Conservation (phyloP, 2,797 vertebrate genomes). For the Notamacropus eugenii region DNA sequence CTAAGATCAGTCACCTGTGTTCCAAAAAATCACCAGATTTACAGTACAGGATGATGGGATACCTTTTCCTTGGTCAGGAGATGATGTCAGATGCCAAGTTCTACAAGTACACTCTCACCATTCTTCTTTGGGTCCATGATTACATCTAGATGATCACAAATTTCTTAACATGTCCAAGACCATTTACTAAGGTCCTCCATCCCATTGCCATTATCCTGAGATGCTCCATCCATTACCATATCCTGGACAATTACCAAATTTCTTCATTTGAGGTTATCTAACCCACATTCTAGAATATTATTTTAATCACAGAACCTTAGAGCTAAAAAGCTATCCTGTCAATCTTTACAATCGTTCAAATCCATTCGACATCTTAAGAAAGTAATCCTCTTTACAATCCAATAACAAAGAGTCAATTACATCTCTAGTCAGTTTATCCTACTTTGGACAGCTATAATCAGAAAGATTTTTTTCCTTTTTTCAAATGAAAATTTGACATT, state of each 20-base stretch:
- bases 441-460: too few relatives aligned
- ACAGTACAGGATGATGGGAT: background rate
- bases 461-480: too few relatives aligned
- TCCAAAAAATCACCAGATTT: background rate
- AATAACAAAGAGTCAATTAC: too few relatives aligned
- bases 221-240: background rate
- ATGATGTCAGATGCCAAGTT: background rate
- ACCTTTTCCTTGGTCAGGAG: background rate
- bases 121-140: background rate
- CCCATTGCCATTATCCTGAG: background rate
- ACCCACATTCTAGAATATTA: background rate
- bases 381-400: background rate
- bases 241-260: background rate
- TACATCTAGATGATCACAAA: too few relatives aligned
- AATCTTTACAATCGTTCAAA: background rate
- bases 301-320: background rate
- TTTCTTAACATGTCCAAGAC: too few relatives aligned
- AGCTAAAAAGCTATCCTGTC: background rate
- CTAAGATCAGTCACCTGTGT: background rate
- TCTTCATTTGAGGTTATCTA: background rate
- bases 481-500: too few relatives aligned
- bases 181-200: background rate
- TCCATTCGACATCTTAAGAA: background rate
- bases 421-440: too few relatives aligned
- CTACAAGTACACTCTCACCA: background rate